A percentile compares a stretch with the other conserved stretches of the same genome.
Evolutionary conservation across 2,888 invertebrate genomes (phyloP).

Genomic region (Drosophila stalkeri): DNA sequence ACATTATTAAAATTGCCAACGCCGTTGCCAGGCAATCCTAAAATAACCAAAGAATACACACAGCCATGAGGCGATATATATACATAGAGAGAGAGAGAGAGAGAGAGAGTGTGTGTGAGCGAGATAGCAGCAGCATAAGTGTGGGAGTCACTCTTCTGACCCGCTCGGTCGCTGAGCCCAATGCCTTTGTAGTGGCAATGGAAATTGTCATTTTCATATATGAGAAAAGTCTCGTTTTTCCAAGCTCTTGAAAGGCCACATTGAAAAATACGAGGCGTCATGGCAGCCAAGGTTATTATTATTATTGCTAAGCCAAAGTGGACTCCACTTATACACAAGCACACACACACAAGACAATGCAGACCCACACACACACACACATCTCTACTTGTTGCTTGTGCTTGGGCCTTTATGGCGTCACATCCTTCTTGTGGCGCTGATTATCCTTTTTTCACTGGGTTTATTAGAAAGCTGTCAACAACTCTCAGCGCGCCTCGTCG

Average conservation of each 20-base stretch:
- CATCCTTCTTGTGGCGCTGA: slow-evolving; percentile 62
- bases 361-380: slow-evolving; percentile 14
- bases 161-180: slow-evolving; percentile 21
- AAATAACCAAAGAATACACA: slow-evolving; percentile 66
- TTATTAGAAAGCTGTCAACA: slow-evolving; percentile 81
- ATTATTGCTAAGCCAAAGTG: slow-evolving; percentile 76
- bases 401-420: slow-evolving; percentile 31
- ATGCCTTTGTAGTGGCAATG: slow-evolving; percentile 68
- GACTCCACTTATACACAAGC: slow-evolving; percentile 41
- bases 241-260: slow-evolving; percentile 49
- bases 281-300: slow-evolving; percentile 77
- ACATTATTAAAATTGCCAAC: slow-evolving; percentile 80
- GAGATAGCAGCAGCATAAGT: not conserved
- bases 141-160: slow-evolving; percentile 24
- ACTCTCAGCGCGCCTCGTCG: slow-evolving; percentile 69
- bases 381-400: slow-evolving; percentile 65
- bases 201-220: slow-evolving; percentile 78
- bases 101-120: not conserved
- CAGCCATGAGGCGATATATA: slow-evolving; percentile 13
- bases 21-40: slow-evolving; percentile 73
- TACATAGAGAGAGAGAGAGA: not conserved
- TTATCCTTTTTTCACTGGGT: slow-evolving; percentile 72
- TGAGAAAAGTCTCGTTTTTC: slow-evolving; percentile 51
- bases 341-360: slow-evolving; percentile 17
- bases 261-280: slow-evolving; percentile 68